Percentiles rank a stretch among this genome's conserved stretches.
Evolutionary conservation across 2,888 invertebrate genomes (phyloP).

Genomic region (Dexiosoma caninum): DNA sequence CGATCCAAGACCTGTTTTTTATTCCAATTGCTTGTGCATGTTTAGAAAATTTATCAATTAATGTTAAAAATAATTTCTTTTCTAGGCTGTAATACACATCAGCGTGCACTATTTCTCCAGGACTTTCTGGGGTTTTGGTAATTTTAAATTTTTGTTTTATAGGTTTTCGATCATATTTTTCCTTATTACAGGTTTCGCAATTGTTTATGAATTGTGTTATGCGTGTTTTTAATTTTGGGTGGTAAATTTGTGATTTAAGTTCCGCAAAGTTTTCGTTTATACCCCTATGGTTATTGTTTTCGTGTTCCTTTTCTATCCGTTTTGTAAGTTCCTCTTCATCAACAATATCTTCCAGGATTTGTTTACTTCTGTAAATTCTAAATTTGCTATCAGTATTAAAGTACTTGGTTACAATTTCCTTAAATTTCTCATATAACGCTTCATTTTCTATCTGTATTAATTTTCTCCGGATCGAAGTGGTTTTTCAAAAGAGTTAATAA

Average conservation of each 20-base stretch:
- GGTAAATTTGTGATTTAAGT: constrained; percentile 40
- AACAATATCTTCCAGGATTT: neutral
- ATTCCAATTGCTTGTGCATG: constrained; percentile 33
- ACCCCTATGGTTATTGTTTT: neutral
- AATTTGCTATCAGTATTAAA: neutral
- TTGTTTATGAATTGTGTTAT: constrained; percentile 63
- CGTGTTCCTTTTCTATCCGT: constrained; percentile 1
- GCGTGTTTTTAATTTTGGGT: constrained; percentile 53
- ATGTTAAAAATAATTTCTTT: constrained; percentile 24
- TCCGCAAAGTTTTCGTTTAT: constrained; percentile 12
- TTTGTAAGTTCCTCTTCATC: neutral
- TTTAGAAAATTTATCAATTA: constrained; percentile 49
- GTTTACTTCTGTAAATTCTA: neutral
- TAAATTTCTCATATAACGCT: constrained; percentile 2
- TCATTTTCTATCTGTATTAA: constrained; percentile 25
- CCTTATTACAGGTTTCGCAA: neutral
- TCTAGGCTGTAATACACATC: constrained; percentile 23
- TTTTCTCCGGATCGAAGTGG: neutral
- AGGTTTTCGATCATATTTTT: constrained; percentile 17
- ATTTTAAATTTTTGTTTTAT: constrained; percentile 61
- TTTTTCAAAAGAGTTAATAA: neutral
- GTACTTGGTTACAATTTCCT: constrained; percentile 5
- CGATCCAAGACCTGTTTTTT: constrained; percentile 18
- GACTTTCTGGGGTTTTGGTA: constrained; percentile 62
- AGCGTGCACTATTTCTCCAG: neutral